Base-by-base conservation (phyloP, 2,113 vertebrate species). In the Mesembrinibis cayennensis region DNA sequence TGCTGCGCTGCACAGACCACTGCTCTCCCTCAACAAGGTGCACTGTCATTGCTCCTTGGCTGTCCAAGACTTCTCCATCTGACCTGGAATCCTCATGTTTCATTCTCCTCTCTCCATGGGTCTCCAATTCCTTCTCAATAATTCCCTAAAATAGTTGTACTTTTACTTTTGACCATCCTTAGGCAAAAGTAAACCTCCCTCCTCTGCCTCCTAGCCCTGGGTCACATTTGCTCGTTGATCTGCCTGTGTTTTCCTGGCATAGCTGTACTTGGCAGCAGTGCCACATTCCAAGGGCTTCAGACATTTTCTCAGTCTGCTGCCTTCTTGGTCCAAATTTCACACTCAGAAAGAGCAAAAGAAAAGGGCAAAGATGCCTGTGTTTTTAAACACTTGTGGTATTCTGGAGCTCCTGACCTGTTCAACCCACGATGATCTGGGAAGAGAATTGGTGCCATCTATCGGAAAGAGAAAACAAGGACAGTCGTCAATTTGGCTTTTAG, bases 361-460 rank as follows among this genome's bases (percentile, higher is more conserved):
- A 96, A 90, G 58, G 87, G 53, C 58, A 95, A 53, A 95, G 71
- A 86, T 59, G 93, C 23, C 45, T 47, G 26, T 82, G 55, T 87
- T 96, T 94, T 92, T 88, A 91, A 93, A 91, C 53, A 82, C 44
- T 83, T 44, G 15, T 7, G 47, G 50, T 67, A 76, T 53, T 82
- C 52, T 30, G 55, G 52, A 95, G 49, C 32, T 62, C 32, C 74
- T 56, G 62, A 63, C 34, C 56, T 45, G 47, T 32, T 76, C 67
- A 62, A 15, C 12, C 0, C 0, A 66, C 1, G 1, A 40, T 8
- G 36, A 63, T 88, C 65, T 92, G 65, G 71, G 91, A 97, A 96
- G 96, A 61, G 95, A 93, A 85, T 9, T 96, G 82, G 81, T 96
- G 93, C 96, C 96, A 96, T 78, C 96, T 97, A 67, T 73, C 83